Percentiles rank a stretch among this genome's conserved stretches.
Conservation (phyloP, 2,113 vertebrate species). For the Atlantisia rogersi region DNA sequence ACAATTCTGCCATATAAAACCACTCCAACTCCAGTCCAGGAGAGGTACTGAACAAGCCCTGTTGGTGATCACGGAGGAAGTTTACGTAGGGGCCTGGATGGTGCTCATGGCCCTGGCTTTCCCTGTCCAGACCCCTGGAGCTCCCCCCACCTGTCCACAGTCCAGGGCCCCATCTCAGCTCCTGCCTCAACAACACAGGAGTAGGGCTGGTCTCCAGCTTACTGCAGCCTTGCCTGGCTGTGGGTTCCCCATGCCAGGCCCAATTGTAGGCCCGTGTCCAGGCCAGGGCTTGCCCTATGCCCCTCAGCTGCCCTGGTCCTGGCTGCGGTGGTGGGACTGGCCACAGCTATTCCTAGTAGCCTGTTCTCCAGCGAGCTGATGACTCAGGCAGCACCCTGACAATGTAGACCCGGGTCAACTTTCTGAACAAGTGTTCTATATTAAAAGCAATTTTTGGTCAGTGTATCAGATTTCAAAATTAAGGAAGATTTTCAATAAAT, state of each 20-base stretch:
- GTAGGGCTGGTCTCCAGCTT: neutral
- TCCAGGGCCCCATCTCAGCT: neutral
- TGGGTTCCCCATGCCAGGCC: rapidly evolving
- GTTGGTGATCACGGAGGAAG: neutral
- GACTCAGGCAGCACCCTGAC: neutral
- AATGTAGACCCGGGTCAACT: neutral
- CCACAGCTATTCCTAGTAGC: rapidly evolving
- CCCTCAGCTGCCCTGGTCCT: neutral
- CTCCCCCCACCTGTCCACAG: neutral
- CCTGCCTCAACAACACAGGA: rapidly evolving
- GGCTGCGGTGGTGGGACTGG: neutral
- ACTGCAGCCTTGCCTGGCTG: neutral
- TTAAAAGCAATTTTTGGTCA: neutral
- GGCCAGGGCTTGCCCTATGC: neutral
- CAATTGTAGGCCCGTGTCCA: neutral
- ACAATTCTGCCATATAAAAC: neutral
- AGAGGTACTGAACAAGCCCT: neutral
- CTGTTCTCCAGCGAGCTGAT: neutral
- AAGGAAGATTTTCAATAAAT: neutral
- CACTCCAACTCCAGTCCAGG: neutral
- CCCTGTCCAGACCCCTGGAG: neutral
- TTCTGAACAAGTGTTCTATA: neutral
- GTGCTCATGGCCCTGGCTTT: neutral
- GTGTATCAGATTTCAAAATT: neutral
- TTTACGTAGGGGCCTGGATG: neutral